Evolutionary conservation across 2,888 invertebrate species (phyloP), one percentile per base, ranked within the genome.

Genomic region (Scaptomyza flava): DNA sequence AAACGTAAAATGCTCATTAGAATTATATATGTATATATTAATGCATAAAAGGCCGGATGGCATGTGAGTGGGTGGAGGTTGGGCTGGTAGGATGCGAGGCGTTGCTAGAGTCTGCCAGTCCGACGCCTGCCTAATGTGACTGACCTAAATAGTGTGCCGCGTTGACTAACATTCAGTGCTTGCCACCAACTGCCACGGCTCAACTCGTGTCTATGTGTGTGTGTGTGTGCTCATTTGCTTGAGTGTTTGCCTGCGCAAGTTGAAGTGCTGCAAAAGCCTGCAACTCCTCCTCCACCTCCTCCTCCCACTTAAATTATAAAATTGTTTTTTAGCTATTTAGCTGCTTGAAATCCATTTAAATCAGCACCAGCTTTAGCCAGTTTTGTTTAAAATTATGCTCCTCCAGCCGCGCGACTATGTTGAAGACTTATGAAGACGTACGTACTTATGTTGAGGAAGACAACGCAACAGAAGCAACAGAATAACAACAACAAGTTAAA

Each of bases 101-200:
- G 48, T 59, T 64, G 63, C 66, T 53, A 48, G 54, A 48, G 54
- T 50, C 62, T 60, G 58, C 68, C 79, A 79, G 68, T 50, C 59
- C 54, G 75, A 75, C 81, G 81, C 85, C 77, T 72, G 68, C 77
- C 75, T 87, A 89, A 89, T 85, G 89, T 89, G 89, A 89, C 85
- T 89, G 88, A 89, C 88, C 88, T 89, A 89, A 89, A 89, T 89
- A 89, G 89, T 80, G 77, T 61, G 71, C 57, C 75, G 73, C 17
- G 60, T 75, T 77, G 83, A 72, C 56, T 73, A 76, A 72, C 57
- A 74, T 73, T 73, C 68, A 53, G 30, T 43, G 67, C 57, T 34
- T 62, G 38, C 54, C 57, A 33, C 34, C 46, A 62, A 43, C 63
- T 62, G 48, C 62, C 63, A 14, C 45, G 9, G 17, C 64, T 8